A percentile compares a stretch with the other conserved stretches of the same genome.
Conservation (phyloP, 2,888 invertebrate species). For the Monochamus alternatus region DNA sequence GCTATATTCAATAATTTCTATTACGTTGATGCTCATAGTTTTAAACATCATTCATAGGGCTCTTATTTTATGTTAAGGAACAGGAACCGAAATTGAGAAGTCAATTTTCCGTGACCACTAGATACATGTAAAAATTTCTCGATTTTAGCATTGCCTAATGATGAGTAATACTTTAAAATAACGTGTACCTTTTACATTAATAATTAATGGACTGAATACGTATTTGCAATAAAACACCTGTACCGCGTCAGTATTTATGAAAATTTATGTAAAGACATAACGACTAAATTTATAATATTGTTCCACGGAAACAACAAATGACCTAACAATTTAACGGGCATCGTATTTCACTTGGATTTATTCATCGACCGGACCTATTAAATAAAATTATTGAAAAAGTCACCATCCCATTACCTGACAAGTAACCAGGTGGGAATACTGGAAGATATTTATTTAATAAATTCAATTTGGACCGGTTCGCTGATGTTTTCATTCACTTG, state of each 20-base stretch:
- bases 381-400: conserved; percentile 29
- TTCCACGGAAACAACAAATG: conserved; percentile 25
- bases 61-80: no score
- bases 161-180: conserved; percentile 25
- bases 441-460: conserved; percentile 54
- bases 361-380: conserved; percentile 32
- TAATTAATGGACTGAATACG: not conserved
- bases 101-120: no score
- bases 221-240: conserved; percentile 25
- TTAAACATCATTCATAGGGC: no score
- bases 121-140: no score
- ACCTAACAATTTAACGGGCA: conserved; percentile 18
- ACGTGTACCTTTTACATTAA: not conserved
- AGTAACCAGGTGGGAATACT: conserved; percentile 56
- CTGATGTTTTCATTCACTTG: conserved; percentile 55
- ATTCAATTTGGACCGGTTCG: conserved; percentile 59
- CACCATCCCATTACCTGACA: conserved; percentile 19
- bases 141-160: not conserved
- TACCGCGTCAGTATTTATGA: conserved; percentile 10
- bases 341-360: conserved; percentile 30
- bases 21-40: no score
- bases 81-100: no score
- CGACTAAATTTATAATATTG: conserved; percentile 20
- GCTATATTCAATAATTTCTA: no score
- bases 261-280: conserved; percentile 30